phyloP scores from a whole-genome alignment of 2,888 invertebrate species.

The Drosophila lutescens region DNA sequence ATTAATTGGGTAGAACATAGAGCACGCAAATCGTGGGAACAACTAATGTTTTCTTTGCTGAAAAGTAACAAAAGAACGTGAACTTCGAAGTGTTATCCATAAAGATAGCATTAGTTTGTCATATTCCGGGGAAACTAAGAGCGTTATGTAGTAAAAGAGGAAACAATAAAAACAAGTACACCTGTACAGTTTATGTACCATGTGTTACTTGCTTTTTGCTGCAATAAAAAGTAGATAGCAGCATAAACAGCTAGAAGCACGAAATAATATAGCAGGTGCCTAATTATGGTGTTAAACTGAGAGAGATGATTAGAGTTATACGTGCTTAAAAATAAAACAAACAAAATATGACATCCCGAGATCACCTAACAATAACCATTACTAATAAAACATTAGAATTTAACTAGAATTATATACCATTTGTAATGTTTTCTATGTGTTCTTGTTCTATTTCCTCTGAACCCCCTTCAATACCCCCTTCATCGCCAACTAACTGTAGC shows the following conservation, averaged over 20 bases:
- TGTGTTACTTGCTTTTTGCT: not conserved
- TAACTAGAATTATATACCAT: slow-evolving; percentile 19
- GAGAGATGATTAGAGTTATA: not conserved
- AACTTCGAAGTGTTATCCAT: not conserved
- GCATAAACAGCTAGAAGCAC: not conserved
- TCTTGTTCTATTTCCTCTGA: slow-evolving; percentile 49
- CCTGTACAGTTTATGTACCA: not conserved
- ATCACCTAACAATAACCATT: not conserved
- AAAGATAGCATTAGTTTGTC: not conserved
- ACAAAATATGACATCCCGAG: not conserved
- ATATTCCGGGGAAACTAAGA: too few relatives aligned
- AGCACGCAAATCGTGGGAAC: not conserved
- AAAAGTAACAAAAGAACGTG: not conserved
- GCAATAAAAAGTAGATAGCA: slow-evolving; percentile 2
- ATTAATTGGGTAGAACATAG: not conserved
- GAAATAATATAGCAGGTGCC: not conserved
- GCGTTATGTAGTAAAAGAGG: not conserved
- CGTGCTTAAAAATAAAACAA: slow-evolving; percentile 9
- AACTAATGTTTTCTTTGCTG: not conserved
- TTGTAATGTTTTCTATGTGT: slow-evolving; percentile 39
- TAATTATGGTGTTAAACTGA: too few relatives aligned
- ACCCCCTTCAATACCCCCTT: not conserved
- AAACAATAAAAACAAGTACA: not conserved
- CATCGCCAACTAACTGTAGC: slow-evolving; percentile 41
- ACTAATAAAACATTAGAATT: not conserved